Evolutionary conservation across 2,888 invertebrate species (phyloP).

Genomic region (Eilema depressum): DNA sequence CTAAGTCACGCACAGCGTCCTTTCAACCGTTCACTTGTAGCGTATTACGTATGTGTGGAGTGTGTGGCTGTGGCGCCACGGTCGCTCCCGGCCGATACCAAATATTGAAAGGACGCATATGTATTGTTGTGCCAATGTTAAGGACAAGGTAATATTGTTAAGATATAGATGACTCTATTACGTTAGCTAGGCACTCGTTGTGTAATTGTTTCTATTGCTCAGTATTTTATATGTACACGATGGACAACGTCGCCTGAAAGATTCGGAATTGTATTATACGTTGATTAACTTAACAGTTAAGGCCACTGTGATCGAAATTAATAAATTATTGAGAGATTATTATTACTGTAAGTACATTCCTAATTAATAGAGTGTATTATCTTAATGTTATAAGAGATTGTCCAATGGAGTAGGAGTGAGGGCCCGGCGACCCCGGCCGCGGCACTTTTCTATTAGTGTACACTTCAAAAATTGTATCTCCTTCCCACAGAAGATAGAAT

Average conservation of each 20-base stretch:
- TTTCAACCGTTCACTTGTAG: conserved; percentile 59
- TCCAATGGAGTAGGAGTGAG: conserved; percentile 61
- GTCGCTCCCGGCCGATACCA: conserved; percentile 71
- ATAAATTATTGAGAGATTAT: conserved; percentile 87
- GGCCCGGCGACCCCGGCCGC: conserved; percentile 22
- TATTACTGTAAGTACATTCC: conserved; percentile 86
- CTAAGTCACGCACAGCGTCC: conserved; percentile 81
- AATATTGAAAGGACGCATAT: conserved; percentile 79
- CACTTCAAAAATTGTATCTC: conserved; percentile 72
- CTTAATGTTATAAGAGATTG: conserved; percentile 80
- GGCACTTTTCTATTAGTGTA: conserved; percentile 46
- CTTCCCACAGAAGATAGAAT: conserved; percentile 63
- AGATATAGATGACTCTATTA: conserved; percentile 80
- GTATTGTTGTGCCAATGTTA: conserved; percentile 82
- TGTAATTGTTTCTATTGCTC: conserved; percentile 85
- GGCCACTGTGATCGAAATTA: conserved; percentile 86
- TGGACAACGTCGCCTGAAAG: conserved; percentile 71
- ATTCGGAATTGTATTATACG: conserved; percentile 85
- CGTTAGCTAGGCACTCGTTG: conserved; percentile 79
- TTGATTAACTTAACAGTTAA: conserved; percentile 85
- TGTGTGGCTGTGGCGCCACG: conserved; percentile 37
- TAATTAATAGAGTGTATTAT: conserved; percentile 82
- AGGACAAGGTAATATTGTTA: conserved; percentile 84
- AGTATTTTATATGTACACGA: conserved; percentile 79
- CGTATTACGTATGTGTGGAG: conserved; percentile 34